Evolutionary conservation across 2,888 invertebrate genomes (phyloP).

Genomic region (Holacanthella duospinosa): DNA sequence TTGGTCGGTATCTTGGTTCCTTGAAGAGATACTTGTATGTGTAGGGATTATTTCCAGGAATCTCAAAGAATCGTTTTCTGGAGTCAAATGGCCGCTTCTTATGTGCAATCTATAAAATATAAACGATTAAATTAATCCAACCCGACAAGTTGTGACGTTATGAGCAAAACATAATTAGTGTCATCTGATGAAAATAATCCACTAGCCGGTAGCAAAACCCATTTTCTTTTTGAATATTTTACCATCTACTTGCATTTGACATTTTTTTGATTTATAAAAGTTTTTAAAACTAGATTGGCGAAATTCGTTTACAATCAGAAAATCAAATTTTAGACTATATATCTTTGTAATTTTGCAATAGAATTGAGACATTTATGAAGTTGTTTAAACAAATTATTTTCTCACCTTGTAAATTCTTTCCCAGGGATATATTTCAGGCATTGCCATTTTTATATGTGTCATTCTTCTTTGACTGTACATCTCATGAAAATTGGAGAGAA

Average conservation of each 20-base stretch:
- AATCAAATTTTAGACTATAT: no score
- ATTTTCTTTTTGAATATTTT: no score
- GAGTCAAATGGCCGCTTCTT: slow-evolving; percentile 50
- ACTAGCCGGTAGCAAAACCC: no score
- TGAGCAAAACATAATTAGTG: not conserved
- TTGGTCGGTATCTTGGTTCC: slow-evolving; percentile 17
- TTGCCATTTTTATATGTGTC: slow-evolving; percentile 45
- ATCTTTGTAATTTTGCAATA: no score
- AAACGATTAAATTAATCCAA: not conserved
- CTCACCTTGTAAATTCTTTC: slow-evolving; percentile 62
- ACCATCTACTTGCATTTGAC: no score
- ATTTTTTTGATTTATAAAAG: no score
- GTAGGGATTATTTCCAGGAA: slow-evolving; percentile 53
- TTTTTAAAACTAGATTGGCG: no score
- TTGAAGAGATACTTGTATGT: slow-evolving; percentile 61
- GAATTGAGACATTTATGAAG: no score
- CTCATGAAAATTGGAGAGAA: slow-evolving; percentile 58
- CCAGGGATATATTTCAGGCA: slow-evolving; percentile 68
- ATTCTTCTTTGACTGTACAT: slow-evolving; percentile 54
- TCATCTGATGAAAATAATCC: not conserved
- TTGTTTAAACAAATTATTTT: slow-evolving; percentile 6
- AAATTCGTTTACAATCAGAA: no score
- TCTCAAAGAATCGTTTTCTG: slow-evolving; percentile 59
- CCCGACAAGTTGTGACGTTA: not conserved
- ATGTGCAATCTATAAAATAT: slow-evolving; percentile 14